These are phyloP conservation scores for Drosophila fuyamai DNA, from an alignment of 1,140 invertebrate genomes.

Conservation along the genomic window DNA sequence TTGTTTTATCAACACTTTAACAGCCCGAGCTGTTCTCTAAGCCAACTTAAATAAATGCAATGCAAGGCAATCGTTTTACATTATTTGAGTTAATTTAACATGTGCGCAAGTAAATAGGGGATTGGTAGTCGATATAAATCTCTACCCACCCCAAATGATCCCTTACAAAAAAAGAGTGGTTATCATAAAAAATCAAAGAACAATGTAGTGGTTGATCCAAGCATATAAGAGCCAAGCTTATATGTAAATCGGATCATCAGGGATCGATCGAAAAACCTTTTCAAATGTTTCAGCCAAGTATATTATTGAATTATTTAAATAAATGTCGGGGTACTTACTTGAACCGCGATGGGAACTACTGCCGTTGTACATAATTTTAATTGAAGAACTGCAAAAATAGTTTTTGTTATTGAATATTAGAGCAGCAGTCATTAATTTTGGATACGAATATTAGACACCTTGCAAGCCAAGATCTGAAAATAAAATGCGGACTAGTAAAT, in stretches of 20 bases:
- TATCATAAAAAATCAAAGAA: constrained; percentile 11
- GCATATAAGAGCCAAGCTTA: too few species aligned
- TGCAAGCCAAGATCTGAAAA: too few species aligned
- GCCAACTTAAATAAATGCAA: neutral
- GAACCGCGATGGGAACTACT: neutral
- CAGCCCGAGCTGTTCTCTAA: neutral
- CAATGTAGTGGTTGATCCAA: neutral
- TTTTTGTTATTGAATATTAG: neutral
- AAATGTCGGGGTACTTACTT: neutral
- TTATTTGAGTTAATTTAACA: constrained; percentile 17
- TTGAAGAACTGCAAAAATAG: neutral
- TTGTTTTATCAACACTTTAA: constrained; percentile 58
- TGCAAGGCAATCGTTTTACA: neutral
- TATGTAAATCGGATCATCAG: constrained; percentile 20
- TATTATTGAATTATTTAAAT: neutral
- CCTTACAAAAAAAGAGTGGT: constrained; percentile 6
- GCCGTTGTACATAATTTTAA: neutral
- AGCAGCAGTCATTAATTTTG: too few species aligned
- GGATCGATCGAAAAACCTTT: constrained; percentile 10
- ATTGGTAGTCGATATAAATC: neutral
- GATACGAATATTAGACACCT: too few species aligned
- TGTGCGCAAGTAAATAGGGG: neutral
- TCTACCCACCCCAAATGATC: neutral
- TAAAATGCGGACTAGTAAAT: too few species aligned
- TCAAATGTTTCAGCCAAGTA: neutral